Evolutionary conservation across 2,888 invertebrate genomes (phyloP).

Genomic region (Eupelmus urozonus): DNA sequence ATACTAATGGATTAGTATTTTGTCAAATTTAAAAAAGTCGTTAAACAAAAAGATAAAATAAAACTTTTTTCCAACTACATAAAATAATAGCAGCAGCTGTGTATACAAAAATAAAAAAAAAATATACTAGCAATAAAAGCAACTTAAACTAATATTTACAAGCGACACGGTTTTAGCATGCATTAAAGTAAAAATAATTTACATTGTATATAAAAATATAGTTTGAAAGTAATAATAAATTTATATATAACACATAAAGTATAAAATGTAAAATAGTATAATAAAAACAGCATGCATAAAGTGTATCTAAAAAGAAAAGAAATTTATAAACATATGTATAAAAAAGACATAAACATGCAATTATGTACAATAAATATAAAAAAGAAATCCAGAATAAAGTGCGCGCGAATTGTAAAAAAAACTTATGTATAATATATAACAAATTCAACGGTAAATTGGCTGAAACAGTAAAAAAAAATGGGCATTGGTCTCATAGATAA

Average conservation of each 20-base stretch:
- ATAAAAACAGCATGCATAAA: conserved; percentile 31
- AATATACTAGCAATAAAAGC: conserved; percentile 22
- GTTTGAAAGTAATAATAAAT: no score
- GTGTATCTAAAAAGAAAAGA: conserved; percentile 21
- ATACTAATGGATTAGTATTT: no score
- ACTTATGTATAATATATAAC: no score
- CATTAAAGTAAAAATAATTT: conserved; percentile 16
- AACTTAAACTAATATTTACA: conserved; percentile 37
- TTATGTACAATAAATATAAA: conserved; percentile 39
- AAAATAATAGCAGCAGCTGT: not conserved
- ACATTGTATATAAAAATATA: not conserved
- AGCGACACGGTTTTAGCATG: conserved; percentile 24
- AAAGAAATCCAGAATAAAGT: conserved; percentile 3
- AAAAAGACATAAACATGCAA: conserved; percentile 30
- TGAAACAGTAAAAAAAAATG: conserved; percentile 50
- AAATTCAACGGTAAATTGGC: conserved; percentile 5
- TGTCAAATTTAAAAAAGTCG: no score
- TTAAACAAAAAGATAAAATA: not conserved
- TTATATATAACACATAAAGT: no score
- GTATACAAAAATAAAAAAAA: conserved; percentile 1
- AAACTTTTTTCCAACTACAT: not conserved
- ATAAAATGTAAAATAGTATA: not conserved
- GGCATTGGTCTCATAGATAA: conserved; percentile 8
- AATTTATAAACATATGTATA: not conserved
- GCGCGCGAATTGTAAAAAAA: conserved; percentile 10